Conservation (phyloP, 2,888 invertebrate species). For the Ormia ochracea region DNA sequence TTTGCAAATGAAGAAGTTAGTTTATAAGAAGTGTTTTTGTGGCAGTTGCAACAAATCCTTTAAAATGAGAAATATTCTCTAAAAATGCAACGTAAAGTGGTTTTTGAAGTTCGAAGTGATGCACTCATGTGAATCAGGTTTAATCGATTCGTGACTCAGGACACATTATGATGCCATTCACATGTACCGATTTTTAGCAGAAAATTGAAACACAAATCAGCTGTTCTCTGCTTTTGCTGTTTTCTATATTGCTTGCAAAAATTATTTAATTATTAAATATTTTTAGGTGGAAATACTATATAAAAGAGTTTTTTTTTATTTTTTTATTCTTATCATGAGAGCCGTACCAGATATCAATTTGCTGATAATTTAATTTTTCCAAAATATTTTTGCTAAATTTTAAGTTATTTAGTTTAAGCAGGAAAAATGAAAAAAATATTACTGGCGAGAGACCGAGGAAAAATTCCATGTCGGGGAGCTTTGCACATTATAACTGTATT, state of each 20-base stretch:
- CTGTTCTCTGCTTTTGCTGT: not conserved
- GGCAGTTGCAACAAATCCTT: not conserved
- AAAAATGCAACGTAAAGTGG: slow-evolving; percentile 32
- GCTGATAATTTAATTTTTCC: no score
- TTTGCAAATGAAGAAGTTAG: not conserved
- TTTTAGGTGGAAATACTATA: no score
- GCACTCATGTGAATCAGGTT: slow-evolving; percentile 31
- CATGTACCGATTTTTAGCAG: slow-evolving; percentile 21
- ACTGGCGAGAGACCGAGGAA: no score
- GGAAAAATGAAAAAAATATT: no score
- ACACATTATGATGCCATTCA: slow-evolving; percentile 12
- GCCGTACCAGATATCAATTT: no score
- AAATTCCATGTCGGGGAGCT: no score
- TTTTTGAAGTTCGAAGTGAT: slow-evolving; percentile 44
- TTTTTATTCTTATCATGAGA: no score
- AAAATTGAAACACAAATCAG: not conserved
- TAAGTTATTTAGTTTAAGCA: no score
- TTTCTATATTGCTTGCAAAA: not conserved
- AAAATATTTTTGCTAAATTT: no score
- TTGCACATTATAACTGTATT: no score
- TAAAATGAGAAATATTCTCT: not conserved
- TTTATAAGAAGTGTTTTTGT: not conserved
- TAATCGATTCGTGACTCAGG: not conserved
- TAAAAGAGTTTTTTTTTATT: not conserved
- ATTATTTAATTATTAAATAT: not conserved